Evolutionary conservation across 2,888 invertebrate species (phyloP).

Genomic region (Synanthedon myopaeformis): DNA sequence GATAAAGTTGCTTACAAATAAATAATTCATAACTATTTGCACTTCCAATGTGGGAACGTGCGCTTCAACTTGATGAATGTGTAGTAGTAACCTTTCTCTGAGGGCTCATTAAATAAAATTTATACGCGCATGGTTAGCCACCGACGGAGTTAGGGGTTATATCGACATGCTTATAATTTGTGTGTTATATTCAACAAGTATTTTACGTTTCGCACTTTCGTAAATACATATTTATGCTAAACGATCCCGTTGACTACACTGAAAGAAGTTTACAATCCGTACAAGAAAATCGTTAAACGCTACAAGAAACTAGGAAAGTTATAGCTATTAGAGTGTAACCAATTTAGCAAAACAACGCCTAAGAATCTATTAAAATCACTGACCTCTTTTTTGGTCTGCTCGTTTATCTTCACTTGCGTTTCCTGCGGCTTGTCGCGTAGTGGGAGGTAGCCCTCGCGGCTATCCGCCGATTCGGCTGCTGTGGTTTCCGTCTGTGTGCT

Average conservation of each 20-base stretch:
- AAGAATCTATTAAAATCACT: constrained; percentile 46
- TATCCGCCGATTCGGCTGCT: constrained; percentile 48
- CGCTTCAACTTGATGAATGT: constrained; percentile 22
- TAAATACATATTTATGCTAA: background rate
- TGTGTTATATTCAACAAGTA: background rate
- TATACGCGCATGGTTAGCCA: constrained; percentile 21
- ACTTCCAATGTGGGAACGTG: constrained; percentile 50
- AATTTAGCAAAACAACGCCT: constrained; percentile 37
- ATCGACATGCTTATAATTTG: constrained; percentile 10
- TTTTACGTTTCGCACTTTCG: background rate
- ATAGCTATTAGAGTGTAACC: constrained; percentile 55
- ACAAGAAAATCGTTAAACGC: background rate
- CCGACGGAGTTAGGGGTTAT: constrained; percentile 15
- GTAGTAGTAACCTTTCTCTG: constrained; percentile 41
- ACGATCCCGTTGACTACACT: background rate
- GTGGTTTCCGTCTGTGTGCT: constrained; percentile 46
- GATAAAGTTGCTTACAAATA: constrained; percentile 35
- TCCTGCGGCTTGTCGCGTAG: constrained; percentile 61
- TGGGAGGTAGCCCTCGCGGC: constrained; percentile 61
- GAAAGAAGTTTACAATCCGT: background rate
- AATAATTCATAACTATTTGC: constrained; percentile 50
- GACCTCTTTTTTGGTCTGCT: constrained; percentile 69
- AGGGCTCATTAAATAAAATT: constrained; percentile 43
- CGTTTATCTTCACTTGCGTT: constrained; percentile 65
- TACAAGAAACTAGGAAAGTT: constrained; percentile 32